A percentile compares a stretch with the other conserved stretches of the same genome.
Conservation (phyloP, 2,888 invertebrate genomes). For the Asteroscopus sphinx region DNA sequence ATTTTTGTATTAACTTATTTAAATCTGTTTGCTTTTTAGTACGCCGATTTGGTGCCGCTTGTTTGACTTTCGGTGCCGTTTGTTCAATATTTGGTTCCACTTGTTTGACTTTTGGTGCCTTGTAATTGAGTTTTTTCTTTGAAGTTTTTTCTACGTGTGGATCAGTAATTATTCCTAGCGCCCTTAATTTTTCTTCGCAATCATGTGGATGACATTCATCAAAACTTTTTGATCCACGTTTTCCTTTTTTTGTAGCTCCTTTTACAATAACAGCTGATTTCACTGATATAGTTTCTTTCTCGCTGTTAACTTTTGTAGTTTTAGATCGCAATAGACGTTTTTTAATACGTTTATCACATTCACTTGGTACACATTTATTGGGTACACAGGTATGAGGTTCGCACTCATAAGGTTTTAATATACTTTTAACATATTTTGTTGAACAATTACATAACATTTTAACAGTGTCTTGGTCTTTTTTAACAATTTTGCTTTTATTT, state of each 20-base stretch:
- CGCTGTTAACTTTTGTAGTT: conserved; percentile 16
- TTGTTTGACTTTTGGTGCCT: too few species aligned
- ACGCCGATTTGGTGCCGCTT: neutral
- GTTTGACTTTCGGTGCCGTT: conserved; percentile 1
- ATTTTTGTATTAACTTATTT: conserved; percentile 15
- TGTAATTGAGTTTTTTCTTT: neutral
- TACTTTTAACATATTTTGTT: conserved; percentile 7
- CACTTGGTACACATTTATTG: conserved; percentile 55
- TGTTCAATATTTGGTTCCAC: conserved; percentile 2
- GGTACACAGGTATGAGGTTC: conserved; percentile 58
- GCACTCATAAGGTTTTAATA: conserved; percentile 57
- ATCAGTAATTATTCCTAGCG: neutral
- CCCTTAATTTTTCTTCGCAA: conserved; percentile 32
- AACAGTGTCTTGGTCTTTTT: neutral
- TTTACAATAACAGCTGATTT: conserved; percentile 28
- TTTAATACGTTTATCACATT: conserved; percentile 58
- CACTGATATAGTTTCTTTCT: neutral
- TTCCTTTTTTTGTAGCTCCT: conserved; percentile 9
- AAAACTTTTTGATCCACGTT: conserved; percentile 58
- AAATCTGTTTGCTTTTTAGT: neutral
- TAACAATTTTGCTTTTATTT: neutral
- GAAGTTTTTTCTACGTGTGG: neutral
- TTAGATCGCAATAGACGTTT: conserved; percentile 38
- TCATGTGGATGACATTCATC: conserved; percentile 59
- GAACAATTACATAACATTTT: neutral